A percentile compares a stretch with the other conserved stretches of the same genome.
Evolutionary conservation across 2,888 invertebrate species (phyloP).

Genomic region (Luffia ferchaultella): DNA sequence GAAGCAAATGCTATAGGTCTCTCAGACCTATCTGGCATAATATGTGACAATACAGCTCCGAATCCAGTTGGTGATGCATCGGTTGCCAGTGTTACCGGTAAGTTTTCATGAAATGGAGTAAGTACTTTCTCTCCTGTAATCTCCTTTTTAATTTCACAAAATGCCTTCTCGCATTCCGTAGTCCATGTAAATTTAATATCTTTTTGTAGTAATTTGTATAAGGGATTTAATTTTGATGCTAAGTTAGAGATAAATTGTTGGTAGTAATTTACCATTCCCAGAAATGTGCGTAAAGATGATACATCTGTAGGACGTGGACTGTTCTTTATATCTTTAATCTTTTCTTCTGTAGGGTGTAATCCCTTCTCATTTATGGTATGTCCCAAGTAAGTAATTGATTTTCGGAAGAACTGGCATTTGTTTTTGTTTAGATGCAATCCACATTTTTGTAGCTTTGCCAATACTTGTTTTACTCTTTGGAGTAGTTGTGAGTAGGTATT

Average conservation of each 20-base stretch:
- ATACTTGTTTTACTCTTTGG: constrained; percentile 3
- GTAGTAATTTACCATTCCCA: constrained; percentile 6
- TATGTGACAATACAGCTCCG: constrained; percentile 25
- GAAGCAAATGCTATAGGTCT: constrained; percentile 30
- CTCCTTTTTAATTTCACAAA: constrained; percentile 17
- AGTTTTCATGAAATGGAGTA: constrained; percentile 18
- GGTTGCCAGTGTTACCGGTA: constrained; percentile 22
- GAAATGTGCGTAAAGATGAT: constrained; percentile 2
- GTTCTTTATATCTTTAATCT: constrained; percentile 2
- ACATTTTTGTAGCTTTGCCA: not conserved
- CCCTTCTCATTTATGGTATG: constrained; percentile 6
- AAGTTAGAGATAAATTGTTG: constrained; percentile 1
- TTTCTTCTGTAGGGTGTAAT: constrained; percentile 1
- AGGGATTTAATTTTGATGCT: not conserved
- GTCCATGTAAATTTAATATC: constrained; percentile 2
- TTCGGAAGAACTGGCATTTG: constrained; percentile 3
- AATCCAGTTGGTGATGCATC: constrained; percentile 27
- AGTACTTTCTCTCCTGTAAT: constrained; percentile 16
- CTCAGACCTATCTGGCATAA: constrained; percentile 23
- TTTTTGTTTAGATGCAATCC: constrained; percentile 1
- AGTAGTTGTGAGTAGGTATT: constrained; percentile 9
- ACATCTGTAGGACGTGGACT: constrained; percentile 2
- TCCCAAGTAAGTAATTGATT: constrained; percentile 5
- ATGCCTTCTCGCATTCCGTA: not conserved
- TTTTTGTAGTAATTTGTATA: constrained; percentile 3